Evolutionary conservation across 2,113 vertebrate genomes (phyloP).

Genomic region (Microcebus jonahi): DNA sequence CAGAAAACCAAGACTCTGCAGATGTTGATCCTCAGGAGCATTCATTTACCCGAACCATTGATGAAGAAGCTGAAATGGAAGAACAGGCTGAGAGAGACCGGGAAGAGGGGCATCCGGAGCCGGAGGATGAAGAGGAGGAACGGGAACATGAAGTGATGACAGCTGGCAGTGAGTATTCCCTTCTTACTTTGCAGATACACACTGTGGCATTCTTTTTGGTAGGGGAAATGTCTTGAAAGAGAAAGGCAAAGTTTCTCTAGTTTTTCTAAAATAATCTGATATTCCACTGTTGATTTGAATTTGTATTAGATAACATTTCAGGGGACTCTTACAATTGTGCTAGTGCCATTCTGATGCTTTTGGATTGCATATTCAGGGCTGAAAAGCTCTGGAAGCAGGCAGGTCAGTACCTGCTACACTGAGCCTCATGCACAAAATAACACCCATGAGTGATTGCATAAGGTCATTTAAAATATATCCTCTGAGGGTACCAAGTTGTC

Average conservation of each 20-base stretch:
- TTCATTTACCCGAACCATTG: constrained; percentile 97
- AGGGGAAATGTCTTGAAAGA: background rate
- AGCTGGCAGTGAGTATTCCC: constrained; percentile 93
- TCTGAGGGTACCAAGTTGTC: background rate
- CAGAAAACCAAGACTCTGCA: constrained; percentile 95
- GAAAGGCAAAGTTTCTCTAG: background rate
- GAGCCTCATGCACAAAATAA: background rate
- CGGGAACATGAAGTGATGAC: constrained; percentile 98
- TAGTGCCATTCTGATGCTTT: background rate
- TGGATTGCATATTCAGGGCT: background rate
- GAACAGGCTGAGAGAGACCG: constrained; percentile 94
- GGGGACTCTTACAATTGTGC: background rate
- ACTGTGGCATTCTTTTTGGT: background rate
- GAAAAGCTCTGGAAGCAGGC: constrained; percentile 5
- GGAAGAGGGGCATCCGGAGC: constrained; percentile 94
- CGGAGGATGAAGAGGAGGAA: constrained; percentile 96
- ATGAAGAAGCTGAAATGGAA: constrained; percentile 97
- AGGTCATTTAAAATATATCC: constrained; percentile 8
- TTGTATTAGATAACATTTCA: constrained; percentile 12
- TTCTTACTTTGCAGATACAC: constrained; percentile 6
- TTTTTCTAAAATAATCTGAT: constrained; percentile 30
- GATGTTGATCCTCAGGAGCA: constrained; percentile 95
- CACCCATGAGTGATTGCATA: background rate
- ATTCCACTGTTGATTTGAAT: background rate
- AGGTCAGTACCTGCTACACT: background rate